A percentile compares a stretch with the other conserved stretches of the same genome.
Evolutionary conservation across 2,113 vertebrate genomes (phyloP).

Genomic region (Brienomyrus longianalis): DNA sequence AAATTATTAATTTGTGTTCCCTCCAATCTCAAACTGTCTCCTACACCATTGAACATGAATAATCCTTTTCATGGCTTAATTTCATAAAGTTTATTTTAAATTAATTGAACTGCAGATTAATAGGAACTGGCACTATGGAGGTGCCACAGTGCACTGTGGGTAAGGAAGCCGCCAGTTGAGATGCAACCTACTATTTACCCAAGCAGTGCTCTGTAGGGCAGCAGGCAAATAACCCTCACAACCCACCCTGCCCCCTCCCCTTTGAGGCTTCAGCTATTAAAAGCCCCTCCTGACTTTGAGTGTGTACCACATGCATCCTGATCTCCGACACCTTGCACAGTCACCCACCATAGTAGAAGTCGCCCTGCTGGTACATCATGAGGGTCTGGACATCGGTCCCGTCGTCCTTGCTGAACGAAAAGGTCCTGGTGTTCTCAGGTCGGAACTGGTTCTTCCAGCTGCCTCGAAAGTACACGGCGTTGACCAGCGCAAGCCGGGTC

Average conservation of each 20-base stretch:
- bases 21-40: background rate
- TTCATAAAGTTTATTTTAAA: background rate
- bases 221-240: background rate
- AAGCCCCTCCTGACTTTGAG: background rate
- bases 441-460: constrained; percentile 97
- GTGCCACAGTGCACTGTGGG: constrained; percentile 5
- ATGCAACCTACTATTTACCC: background rate
- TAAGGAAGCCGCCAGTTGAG: background rate
- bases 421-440: constrained; percentile 92
- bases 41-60: background rate
- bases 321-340: background rate
- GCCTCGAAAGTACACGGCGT: constrained; percentile 92
- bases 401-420: constrained; percentile 95
- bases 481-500: constrained; percentile 81
- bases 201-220: background rate
- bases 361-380: constrained; percentile 99
- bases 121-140: background rate
- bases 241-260: background rate
- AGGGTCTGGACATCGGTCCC: constrained; percentile 93
- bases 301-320: background rate
- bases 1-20: background rate
- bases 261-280: background rate
- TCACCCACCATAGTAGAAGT: constrained; percentile 92
- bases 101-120: background rate
- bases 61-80: background rate